Conservation (phyloP, 2,113 vertebrate species). For the Butastur rufipennis region DNA sequence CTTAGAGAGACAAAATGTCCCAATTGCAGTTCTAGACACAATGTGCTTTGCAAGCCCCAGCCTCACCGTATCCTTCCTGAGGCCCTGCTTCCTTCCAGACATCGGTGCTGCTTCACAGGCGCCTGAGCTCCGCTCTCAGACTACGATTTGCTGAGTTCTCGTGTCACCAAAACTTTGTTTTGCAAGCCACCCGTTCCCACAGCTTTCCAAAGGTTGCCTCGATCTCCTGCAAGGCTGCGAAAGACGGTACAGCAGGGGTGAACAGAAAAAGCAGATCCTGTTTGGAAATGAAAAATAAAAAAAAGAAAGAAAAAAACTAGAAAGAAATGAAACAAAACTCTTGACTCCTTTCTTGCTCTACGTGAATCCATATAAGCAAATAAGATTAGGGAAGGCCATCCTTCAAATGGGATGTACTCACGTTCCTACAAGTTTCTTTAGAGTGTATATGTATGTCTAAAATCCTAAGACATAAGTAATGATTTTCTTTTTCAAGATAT, state of each 20-base stretch:
- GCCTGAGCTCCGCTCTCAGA: neutral
- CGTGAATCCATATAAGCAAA: neutral
- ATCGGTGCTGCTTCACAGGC: neutral
- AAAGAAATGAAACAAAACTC: neutral
- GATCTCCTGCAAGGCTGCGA: neutral
- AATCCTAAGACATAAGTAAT: neutral
- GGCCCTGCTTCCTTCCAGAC: slow-evolving; percentile 43
- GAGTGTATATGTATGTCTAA: neutral
- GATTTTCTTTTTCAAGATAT: neutral
- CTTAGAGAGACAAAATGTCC: neutral
- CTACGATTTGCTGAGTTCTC: neutral
- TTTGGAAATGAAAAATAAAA: neutral
- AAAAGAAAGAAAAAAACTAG: accelerated
- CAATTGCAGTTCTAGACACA: neutral
- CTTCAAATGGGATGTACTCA: neutral
- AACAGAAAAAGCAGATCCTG: slow-evolving; percentile 34
- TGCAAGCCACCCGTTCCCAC: slow-evolving; percentile 18
- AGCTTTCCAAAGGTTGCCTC: slow-evolving; percentile 17
- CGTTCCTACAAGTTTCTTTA: neutral
- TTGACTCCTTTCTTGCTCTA: neutral
- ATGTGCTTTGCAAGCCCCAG: neutral
- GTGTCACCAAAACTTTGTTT: slow-evolving; percentile 32
- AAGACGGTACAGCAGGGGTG: neutral
- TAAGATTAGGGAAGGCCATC: neutral
- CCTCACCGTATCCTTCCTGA: slow-evolving; percentile 33